Base-by-base conservation (phyloP, 2,888 invertebrate species). In the Hetaerina titia region DNA sequence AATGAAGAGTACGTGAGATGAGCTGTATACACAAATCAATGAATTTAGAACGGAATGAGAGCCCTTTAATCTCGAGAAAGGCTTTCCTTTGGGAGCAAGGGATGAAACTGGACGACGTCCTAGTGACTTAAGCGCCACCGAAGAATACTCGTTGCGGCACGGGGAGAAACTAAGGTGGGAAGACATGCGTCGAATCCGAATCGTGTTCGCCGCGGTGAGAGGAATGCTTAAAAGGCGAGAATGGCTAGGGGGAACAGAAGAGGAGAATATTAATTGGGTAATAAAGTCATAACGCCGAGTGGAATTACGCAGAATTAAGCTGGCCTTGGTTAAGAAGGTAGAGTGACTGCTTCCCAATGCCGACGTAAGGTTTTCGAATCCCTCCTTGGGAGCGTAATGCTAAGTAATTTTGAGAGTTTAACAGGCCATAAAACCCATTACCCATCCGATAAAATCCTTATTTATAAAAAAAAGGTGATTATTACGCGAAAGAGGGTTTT, bases 101-200 rank as follows among this genome's bases (percentile, higher is more conserved):
- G 6, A 60, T 11, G 60, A 15, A 60, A 15, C 60, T 5, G 60
- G 13, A 17, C 60, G 60, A 15, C 11, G 11, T 17, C 17, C 17
- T 60, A 15, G 60, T n/a, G 69, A 69, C 69, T n/a, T 9, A 69
- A 69, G 69, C 69, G n/a, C n/a, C 69, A 69, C 11, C n/a, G 11
- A n/a, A n/a, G 69, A 69, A 69, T n/a, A 17, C 15, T n/a, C 69
- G 69, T 9, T 69, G n/a, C n/a, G 69, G 69, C n/a, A 69, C n/a
- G 69, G 9, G 69, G 9, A 45, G 45, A n/a, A 69, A n/a, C n/a
- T 69, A 69, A 69, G 69, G n/a, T n/a, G 22, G n/a, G n/a, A 6
- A n/a, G n/a, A 69, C 69, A 69, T 69, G 69, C 69, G 69, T n/a
- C n/a, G 69, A 69, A 69, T 69, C 69, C 69, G 22, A n/a, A 69